These are phyloP conservation scores for Anticlea derivata DNA, from an alignment of 2,888 invertebrate species.

Conservation along the genomic window DNA sequence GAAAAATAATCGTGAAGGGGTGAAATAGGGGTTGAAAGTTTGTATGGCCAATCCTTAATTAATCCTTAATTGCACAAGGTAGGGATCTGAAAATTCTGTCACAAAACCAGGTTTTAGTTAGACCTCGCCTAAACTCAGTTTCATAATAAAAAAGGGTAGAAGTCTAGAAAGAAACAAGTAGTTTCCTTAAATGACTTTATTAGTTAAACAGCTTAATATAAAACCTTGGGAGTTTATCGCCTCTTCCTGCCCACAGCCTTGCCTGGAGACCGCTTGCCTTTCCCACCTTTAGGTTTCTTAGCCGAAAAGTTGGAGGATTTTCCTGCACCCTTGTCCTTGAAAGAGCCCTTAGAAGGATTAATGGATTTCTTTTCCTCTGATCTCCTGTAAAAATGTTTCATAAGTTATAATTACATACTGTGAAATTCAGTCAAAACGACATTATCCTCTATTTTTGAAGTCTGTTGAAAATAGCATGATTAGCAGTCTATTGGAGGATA, in stretches of 20 bases:
- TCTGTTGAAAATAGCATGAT: too few species aligned
- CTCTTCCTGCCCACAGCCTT: constrained; percentile 88
- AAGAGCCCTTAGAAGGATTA: constrained; percentile 63
- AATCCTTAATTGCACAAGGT: too few species aligned
- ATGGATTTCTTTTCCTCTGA: constrained; percentile 79
- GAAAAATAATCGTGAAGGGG: too few species aligned
- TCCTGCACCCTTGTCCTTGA: constrained; percentile 61
- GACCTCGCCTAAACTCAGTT: too few species aligned
- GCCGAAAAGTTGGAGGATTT: constrained; percentile 72
- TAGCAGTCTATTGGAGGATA: too few species aligned
- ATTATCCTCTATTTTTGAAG: too few species aligned
- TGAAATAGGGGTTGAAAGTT: too few species aligned
- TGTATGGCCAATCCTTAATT: too few species aligned
- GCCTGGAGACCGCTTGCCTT: constrained; percentile 87
- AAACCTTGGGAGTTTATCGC: constrained; percentile 71
- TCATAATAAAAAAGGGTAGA: too few species aligned
- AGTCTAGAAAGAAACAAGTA: not conserved
- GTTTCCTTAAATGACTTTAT: constrained; percentile 4
- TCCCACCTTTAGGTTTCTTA: constrained; percentile 87
- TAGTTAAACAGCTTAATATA: constrained; percentile 4
- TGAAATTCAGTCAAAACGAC: too few species aligned
- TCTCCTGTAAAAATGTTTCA: constrained; percentile 57
- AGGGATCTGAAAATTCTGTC: too few species aligned
- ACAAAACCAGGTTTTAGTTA: too few species aligned
- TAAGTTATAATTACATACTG: not conserved